Conservation (phyloP, 2,797 vertebrate genomes). For the Passerculus sandwichensis region DNA sequence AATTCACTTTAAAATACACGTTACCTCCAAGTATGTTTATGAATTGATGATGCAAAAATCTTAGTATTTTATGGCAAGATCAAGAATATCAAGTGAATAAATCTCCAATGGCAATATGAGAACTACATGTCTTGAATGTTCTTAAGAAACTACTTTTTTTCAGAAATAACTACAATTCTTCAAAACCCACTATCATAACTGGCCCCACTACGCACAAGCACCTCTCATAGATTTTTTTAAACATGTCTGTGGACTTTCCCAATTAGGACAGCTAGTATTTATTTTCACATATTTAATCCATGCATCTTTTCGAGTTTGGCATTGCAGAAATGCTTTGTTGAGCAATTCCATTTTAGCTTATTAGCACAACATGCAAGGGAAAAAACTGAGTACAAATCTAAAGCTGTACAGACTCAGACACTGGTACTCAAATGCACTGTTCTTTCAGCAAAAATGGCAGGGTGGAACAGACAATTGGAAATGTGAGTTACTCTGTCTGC, state of each 20-base stretch:
- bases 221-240: accelerated
- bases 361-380: neutral
- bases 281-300: neutral
- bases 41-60: neutral
- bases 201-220: neutral
- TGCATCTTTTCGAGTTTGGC: neutral
- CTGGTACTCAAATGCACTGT: neutral
- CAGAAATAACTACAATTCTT: neutral
- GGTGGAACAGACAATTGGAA: neutral
- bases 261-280: neutral
- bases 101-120: neutral
- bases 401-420: neutral
- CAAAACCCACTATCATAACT: neutral
- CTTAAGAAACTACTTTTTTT: neutral
- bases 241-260: neutral
- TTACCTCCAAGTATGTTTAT: neutral
- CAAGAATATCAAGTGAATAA: neutral
- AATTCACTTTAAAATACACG: neutral
- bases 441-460: neutral
- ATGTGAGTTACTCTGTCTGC: neutral
- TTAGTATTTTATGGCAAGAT: neutral
- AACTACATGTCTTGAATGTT: neutral
- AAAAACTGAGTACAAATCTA: neutral
- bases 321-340: neutral
- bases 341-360: neutral